These are phyloP conservation scores for Herminia tarsipennalis DNA, from an alignment of 2,888 invertebrate genomes.

Conservation along the genomic window DNA sequence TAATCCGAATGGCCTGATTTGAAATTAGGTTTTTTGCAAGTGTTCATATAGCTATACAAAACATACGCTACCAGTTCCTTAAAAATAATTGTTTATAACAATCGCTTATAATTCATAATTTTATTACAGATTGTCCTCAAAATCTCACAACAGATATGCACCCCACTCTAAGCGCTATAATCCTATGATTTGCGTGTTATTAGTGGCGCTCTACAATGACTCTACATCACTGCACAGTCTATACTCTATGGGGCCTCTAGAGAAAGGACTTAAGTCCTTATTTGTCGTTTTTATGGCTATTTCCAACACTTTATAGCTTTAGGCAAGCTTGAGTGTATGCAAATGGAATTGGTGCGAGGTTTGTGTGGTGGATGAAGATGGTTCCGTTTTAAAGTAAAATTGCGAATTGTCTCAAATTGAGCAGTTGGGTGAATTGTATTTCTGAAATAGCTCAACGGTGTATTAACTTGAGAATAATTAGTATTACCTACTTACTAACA, in stretches of 20 bases:
- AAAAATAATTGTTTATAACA: too few relatives aligned
- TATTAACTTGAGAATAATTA: too few relatives aligned
- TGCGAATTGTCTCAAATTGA: too few relatives aligned
- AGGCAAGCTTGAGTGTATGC: slow-evolving; percentile 7
- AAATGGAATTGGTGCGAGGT: slow-evolving; percentile 7
- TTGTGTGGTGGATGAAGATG: slow-evolving; percentile 2
- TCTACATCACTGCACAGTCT: slow-evolving; percentile 38
- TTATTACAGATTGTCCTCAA: too few relatives aligned
- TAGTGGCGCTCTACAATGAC: slow-evolving; percentile 44
- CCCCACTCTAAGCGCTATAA: slow-evolving; percentile 46
- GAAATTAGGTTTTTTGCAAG: too few relatives aligned
- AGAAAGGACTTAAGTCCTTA: slow-evolving; percentile 29
- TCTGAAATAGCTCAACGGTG: too few relatives aligned
- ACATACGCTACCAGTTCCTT: too few relatives aligned
- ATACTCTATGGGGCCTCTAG: background rate
- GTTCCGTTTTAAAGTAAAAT: slow-evolving; percentile 3
- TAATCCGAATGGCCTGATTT: too few relatives aligned
- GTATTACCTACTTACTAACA: too few relatives aligned
- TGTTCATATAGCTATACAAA: too few relatives aligned
- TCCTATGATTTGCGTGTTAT: slow-evolving; percentile 72
- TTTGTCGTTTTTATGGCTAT: slow-evolving; percentile 46
- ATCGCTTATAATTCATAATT: too few relatives aligned
- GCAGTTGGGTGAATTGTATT: too few relatives aligned
- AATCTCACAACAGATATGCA: slow-evolving; percentile 8
- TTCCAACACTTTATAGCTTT: slow-evolving; percentile 23